Evolutionary conservation across 2,797 vertebrate species (phyloP).

Genomic region (Sarcoramphus papa): DNA sequence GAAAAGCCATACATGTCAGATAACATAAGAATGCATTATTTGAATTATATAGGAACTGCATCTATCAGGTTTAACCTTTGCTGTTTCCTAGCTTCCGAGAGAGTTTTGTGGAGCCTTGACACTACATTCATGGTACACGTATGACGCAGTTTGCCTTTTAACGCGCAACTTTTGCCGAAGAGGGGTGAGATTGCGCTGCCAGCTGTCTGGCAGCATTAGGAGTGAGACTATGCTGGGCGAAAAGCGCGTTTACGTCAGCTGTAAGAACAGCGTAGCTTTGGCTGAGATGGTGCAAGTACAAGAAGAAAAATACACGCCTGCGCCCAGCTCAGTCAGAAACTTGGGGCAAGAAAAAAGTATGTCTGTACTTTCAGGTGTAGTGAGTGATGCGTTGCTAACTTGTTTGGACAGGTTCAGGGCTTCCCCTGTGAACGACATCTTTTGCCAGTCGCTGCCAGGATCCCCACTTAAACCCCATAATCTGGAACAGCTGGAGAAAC

Average conservation of each 20-base stretch:
- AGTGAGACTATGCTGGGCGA: background rate
- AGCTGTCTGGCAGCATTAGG: background rate
- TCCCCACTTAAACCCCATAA: slow-evolving; percentile 89
- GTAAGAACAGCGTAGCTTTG: background rate
- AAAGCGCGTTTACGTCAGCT: background rate
- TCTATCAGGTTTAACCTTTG: background rate
- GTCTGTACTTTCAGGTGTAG: accelerated
- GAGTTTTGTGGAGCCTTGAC: background rate
- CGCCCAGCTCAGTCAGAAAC: background rate
- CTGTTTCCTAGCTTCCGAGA: background rate
- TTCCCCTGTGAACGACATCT: slow-evolving; percentile 95
- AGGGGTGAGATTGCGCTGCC: background rate
- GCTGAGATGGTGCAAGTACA: too few species aligned
- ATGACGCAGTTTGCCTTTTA: background rate
- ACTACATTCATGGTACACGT: accelerated
- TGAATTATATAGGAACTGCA: background rate
- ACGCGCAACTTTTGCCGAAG: background rate
- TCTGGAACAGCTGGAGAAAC: slow-evolving; percentile 85
- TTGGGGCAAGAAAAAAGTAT: background rate
- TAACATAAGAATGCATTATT: background rate
- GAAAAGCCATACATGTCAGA: background rate
- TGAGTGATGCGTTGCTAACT: background rate
- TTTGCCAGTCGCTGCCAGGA: slow-evolving; percentile 91
- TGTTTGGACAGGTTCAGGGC: slow-evolving; percentile 85
- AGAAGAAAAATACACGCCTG: background rate